Conservation (phyloP, 2,888 invertebrate species). For the Lasioglossum oenotherae region DNA sequence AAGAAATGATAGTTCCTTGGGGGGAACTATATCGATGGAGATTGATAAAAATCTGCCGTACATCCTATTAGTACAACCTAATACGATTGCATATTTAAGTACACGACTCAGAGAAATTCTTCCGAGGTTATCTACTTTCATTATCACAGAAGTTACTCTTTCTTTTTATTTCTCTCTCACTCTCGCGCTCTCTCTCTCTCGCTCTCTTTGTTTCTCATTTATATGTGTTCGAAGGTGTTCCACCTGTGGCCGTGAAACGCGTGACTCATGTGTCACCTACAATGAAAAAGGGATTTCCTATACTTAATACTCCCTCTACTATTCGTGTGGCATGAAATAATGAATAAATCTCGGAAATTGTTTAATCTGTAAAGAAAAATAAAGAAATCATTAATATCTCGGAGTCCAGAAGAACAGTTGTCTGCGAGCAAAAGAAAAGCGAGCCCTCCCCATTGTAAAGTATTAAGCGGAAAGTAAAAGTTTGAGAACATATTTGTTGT, state of each 20-base stretch:
- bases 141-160: constrained; percentile 51
- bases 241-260: constrained; percentile 4
- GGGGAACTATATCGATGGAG: background rate
- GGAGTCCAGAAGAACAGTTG: background rate
- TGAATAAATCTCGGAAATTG: constrained; percentile 53
- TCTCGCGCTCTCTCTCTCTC: background rate
- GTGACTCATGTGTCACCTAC: constrained; percentile 28
- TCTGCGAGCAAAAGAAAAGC: constrained; percentile 12
- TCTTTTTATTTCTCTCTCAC: background rate
- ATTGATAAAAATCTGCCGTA: constrained; percentile 15
- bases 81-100: constrained; percentile 21
- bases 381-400: constrained; percentile 36
- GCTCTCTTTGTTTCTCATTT: constrained; percentile 42
- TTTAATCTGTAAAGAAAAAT: constrained; percentile 62
- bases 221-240: constrained; percentile 36
- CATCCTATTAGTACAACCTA: constrained; percentile 4
- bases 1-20: constrained; percentile 12
- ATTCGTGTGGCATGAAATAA: constrained; percentile 50
- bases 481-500: constrained; percentile 38
- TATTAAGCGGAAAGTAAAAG: constrained; percentile 24
- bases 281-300: constrained; percentile 53
- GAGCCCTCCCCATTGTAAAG: background rate
- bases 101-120: constrained; percentile 28
- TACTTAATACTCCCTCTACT: constrained; percentile 48
- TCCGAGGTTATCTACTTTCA: constrained; percentile 13